Base-by-base conservation (phyloP, 1,140 invertebrate genomes). In the Apis laboriosa region DNA sequence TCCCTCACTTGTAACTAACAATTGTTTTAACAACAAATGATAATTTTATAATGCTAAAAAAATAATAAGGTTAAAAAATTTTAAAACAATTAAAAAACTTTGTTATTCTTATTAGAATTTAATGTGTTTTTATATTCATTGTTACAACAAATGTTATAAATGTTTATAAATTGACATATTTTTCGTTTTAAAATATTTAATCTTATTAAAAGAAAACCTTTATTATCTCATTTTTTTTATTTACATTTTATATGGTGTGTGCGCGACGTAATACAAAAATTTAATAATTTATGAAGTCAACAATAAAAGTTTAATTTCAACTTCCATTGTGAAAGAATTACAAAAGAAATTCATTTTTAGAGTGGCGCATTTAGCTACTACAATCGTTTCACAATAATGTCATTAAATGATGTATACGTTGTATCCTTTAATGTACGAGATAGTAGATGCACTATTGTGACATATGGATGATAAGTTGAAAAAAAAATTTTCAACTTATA, bases 311-410 rank as follows among this genome's bases (percentile, higher is more conserved):
- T 34, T 66, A 66, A 66, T 9, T 12, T 77, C n/a, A 17, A 19
- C 9, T 9, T 43, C 15, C 28, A 43, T 43, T 60, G 17, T 51
- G 17, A 9, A 72, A 55, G 19, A 19, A 8, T 19, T 15, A n/a
- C 56, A 28, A 43, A 60, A 58, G 51, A 53, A 63, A 73, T 78
- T 56, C n/a, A 73, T 73, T 80, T 80, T 34, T 55, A 63, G 73
- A 64, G 7, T 58, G 21, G 9, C 19, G n/a, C n/a, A n/a, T 28
- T 78, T 15, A 71, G 17, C 34, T n/a, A 49, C 60, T 60, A 58
- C 7, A 13, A 7, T 21, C 1, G 43, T 53, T 28, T 43, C 7
- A 34, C 24, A 21, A 51, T 71, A 71, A 79, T 71, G 66, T 1
- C 66, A 24, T 64, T 64, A 56, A 49, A 56, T 19, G 49, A 55